phyloP scores from a whole-genome alignment of 1,140 invertebrate species.

The Armadillidium nasatum region DNA sequence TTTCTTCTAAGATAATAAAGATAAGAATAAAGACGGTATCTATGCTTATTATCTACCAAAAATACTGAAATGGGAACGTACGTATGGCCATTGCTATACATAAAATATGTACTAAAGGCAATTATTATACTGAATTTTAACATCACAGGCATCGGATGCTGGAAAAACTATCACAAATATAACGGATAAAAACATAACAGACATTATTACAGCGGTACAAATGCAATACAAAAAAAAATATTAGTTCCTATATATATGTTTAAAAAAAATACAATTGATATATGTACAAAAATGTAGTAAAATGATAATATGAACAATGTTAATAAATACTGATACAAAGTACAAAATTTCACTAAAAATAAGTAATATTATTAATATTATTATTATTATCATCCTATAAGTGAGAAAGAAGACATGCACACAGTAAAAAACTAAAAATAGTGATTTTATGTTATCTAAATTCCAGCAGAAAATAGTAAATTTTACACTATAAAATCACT shows the following conservation, averaged over 20 bases:
- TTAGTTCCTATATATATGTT: neutral
- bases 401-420: neutral
- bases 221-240: neutral
- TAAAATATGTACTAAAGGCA: conserved; percentile 13
- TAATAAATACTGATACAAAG: neutral
- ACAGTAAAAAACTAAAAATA: neutral
- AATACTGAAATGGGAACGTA: conserved; percentile 5
- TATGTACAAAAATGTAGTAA: neutral
- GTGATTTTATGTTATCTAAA: neutral
- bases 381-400: neutral
- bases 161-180: conserved; percentile 8
- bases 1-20: neutral
- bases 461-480: neutral
- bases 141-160: conserved; percentile 6
- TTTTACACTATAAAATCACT: neutral
- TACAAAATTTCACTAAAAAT: neutral
- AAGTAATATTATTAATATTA: neutral
- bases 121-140: conserved; percentile 7
- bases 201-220: neutral
- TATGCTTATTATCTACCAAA: neutral
- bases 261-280: neutral
- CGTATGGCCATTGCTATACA: neutral
- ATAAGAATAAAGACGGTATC: neutral
- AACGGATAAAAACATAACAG: neutral
- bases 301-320: neutral